Conservation (phyloP, 2,888 invertebrate genomes). For the Cryptophagus acutangulus region DNA sequence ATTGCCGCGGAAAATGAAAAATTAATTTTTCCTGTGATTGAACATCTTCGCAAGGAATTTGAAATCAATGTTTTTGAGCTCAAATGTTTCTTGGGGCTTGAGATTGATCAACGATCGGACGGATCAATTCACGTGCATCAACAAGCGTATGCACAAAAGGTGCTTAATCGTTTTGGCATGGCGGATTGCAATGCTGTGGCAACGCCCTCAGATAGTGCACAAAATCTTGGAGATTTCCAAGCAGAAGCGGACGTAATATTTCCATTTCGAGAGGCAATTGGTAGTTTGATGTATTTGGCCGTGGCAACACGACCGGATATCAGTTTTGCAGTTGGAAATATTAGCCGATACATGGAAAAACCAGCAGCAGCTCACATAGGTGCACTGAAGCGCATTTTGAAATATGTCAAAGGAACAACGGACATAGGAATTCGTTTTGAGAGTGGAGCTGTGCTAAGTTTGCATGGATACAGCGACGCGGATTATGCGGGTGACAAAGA, state of each 20-base stretch:
- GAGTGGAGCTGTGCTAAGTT: not conserved
- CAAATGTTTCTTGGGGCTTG: too few relatives aligned
- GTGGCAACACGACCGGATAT: slow-evolving; percentile 24
- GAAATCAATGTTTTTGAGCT: too few relatives aligned
- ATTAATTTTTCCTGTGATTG: not conserved
- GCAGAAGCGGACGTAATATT: too few relatives aligned
- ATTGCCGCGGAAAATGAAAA: not conserved
- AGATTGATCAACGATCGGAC: slow-evolving; percentile 1
- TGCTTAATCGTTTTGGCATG: not conserved
- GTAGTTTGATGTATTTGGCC: slow-evolving; percentile 21
- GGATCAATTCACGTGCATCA: too few relatives aligned
- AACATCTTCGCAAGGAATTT: too few relatives aligned
- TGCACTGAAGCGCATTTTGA: not conserved
- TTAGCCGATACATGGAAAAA: slow-evolving; percentile 17
- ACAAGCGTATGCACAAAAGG: not conserved
- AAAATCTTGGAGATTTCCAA: too few relatives aligned
- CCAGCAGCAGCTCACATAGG: not conserved
- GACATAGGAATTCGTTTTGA: not conserved
- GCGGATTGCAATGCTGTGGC: too few relatives aligned
- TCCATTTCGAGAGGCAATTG: slow-evolving; percentile 25
- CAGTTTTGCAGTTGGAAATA: slow-evolving; percentile 21
- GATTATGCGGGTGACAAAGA: slow-evolving; percentile 6
- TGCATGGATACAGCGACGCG: not conserved
- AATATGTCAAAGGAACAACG: slow-evolving; percentile 4
- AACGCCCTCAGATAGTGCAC: too few relatives aligned